A percentile compares a stretch with the other conserved stretches of the same genome.
Conservation (phyloP, 2,797 vertebrate genomes). For the Coracias cyanogaster region DNA sequence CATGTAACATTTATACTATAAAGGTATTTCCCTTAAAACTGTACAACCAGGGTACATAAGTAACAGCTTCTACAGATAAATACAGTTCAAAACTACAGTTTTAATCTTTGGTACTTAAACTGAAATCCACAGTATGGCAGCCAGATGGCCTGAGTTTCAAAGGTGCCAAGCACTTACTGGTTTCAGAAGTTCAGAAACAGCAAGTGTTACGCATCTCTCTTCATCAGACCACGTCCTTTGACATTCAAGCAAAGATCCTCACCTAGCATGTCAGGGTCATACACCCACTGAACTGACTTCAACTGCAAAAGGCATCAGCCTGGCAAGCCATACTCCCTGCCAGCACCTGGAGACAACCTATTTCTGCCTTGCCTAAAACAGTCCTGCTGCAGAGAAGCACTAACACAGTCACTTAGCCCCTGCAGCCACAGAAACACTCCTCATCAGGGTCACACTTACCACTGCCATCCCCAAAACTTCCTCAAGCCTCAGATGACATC, state of each 20-base stretch:
- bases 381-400: neutral
- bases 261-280: neutral
- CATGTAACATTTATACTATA: neutral
- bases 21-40: conserved; percentile 18
- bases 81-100: neutral
- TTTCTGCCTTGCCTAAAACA: neutral
- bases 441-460: neutral
- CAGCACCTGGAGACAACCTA: neutral
- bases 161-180: neutral
- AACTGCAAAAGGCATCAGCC: neutral
- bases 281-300: neutral
- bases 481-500: neutral
- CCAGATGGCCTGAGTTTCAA: neutral
- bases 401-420: neutral
- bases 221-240: neutral
- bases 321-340: neutral
- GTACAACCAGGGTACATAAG: neutral
- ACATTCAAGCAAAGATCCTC: neutral
- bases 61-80: neutral
- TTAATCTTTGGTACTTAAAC: neutral
- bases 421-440: fast-evolving
- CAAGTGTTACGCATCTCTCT: neutral
- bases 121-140: neutral
- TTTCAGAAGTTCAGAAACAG: neutral
- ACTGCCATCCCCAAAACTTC: neutral